These are phyloP conservation scores for Polydrusus pterygomalis DNA, from an alignment of 2,888 invertebrate genomes.

Conservation along the genomic window DNA sequence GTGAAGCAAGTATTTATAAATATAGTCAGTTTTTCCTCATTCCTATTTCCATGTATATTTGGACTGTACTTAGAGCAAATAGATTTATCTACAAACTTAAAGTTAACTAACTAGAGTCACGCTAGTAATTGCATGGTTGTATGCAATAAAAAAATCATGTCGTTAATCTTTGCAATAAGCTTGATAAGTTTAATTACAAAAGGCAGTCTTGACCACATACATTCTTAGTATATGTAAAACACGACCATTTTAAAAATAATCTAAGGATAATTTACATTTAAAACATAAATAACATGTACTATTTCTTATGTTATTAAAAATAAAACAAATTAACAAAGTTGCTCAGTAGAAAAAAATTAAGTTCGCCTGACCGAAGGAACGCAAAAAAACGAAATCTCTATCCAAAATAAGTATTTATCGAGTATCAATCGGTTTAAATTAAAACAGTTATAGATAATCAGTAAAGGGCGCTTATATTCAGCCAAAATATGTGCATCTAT, in stretches of 20 bases:
- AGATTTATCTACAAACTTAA: background rate
- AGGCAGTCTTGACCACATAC: slow-evolving; percentile 19
- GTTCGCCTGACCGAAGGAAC: too few species aligned
- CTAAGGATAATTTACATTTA: slow-evolving; percentile 8
- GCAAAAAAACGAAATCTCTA: too few species aligned
- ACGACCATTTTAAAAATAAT: slow-evolving; percentile 13
- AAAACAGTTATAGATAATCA: too few species aligned
- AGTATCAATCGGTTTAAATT: too few species aligned
- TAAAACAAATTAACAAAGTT: too few species aligned
- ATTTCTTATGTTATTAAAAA: too few species aligned
- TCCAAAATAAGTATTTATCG: too few species aligned
- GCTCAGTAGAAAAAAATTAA: too few species aligned
- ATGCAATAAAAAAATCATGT: slow-evolving; percentile 26
- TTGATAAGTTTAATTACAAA: slow-evolving; percentile 28
- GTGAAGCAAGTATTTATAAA: too few species aligned
- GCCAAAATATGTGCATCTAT: too few species aligned
- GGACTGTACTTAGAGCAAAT: background rate
- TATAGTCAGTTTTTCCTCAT: too few species aligned
- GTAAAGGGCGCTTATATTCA: too few species aligned
- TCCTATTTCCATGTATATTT: background rate
- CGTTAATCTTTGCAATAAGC: slow-evolving; percentile 12
- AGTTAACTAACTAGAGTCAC: slow-evolving; percentile 22
- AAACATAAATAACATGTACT: background rate
- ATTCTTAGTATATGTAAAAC: slow-evolving; percentile 26
- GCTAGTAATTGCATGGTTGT: slow-evolving; percentile 21